Evolutionary conservation across 2,113 vertebrate genomes (phyloP).

Genomic region (Sylvilagus bachmani): DNA sequence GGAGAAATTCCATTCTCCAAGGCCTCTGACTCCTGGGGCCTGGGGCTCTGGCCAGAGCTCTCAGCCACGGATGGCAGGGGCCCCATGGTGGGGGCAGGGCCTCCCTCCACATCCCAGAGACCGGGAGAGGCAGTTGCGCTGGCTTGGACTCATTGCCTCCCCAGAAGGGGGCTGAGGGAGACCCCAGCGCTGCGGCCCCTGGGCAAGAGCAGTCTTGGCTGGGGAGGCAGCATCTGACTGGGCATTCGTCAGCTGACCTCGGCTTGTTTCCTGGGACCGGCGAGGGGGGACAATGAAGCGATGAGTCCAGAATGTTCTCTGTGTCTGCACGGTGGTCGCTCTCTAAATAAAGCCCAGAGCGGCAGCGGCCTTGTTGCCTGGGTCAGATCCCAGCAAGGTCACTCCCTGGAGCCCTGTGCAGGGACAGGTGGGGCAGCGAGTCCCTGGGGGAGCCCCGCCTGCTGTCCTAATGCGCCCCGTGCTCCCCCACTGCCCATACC

Average conservation of each 20-base stretch:
- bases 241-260: neutral
- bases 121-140: fast-evolving
- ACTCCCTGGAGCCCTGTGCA: fast-evolving
- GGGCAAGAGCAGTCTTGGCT: neutral
- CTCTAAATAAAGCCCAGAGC: conserved; percentile 35
- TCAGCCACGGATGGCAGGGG: fast-evolving
- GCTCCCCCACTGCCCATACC: fast-evolving
- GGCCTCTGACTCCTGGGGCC: neutral
- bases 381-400: neutral
- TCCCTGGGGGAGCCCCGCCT: fast-evolving
- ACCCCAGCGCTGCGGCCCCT: neutral
- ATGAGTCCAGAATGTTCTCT: neutral
- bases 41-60: neutral
- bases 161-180: neutral
- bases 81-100: too few relatives aligned
- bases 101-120: neutral
- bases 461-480: too few relatives aligned
- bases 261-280: neutral
- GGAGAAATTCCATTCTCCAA: too few relatives aligned
- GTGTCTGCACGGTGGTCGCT: neutral
- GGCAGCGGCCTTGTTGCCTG: fast-evolving
- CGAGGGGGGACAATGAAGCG: neutral
- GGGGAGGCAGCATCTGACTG: neutral
- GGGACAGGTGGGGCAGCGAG: fast-evolving
- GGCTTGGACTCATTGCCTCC: neutral